Evolutionary conservation across 2,113 vertebrate species (phyloP).

Genomic region (Cettia cetti): DNA sequence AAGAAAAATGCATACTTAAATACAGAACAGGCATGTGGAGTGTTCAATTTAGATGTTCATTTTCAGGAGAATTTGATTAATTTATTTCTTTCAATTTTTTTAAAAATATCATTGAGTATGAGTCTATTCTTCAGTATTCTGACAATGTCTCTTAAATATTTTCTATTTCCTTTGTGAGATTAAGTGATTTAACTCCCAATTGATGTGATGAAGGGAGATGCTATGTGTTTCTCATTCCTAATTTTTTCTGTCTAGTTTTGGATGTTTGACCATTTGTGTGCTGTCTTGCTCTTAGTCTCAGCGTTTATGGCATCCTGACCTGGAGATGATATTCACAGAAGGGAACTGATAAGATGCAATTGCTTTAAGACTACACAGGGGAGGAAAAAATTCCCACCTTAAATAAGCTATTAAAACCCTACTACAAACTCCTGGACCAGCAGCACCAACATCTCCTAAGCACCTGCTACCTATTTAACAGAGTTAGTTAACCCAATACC

Average conservation of each 20-base stretch:
- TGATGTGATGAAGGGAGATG: not conserved
- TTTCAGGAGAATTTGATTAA: not conserved
- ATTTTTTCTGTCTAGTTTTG: not conserved
- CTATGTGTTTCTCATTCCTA: not conserved
- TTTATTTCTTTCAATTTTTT: not conserved
- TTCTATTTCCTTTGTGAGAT: not conserved
- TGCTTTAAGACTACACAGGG: not conserved
- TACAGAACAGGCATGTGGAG: not conserved
- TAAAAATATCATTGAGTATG: not conserved
- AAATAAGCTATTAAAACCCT: not conserved
- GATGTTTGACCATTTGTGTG: not conserved
- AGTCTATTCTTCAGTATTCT: not conserved
- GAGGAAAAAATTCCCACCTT: rapidly evolving
- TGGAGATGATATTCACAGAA: not conserved
- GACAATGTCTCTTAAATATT: not conserved
- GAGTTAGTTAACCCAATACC: not conserved
- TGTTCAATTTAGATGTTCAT: not conserved
- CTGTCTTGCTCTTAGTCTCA: not conserved
- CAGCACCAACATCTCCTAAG: not conserved
- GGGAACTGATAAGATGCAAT: not conserved
- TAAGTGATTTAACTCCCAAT: not conserved
- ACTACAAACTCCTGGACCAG: not conserved
- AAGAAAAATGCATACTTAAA: not conserved
- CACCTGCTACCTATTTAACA: not conserved
- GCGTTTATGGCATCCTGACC: not conserved